A percentile compares a stretch with the other conserved stretches of the same genome.
Evolutionary conservation across 2,797 vertebrate species (phyloP).

Genomic region (Ibycter americanus): DNA sequence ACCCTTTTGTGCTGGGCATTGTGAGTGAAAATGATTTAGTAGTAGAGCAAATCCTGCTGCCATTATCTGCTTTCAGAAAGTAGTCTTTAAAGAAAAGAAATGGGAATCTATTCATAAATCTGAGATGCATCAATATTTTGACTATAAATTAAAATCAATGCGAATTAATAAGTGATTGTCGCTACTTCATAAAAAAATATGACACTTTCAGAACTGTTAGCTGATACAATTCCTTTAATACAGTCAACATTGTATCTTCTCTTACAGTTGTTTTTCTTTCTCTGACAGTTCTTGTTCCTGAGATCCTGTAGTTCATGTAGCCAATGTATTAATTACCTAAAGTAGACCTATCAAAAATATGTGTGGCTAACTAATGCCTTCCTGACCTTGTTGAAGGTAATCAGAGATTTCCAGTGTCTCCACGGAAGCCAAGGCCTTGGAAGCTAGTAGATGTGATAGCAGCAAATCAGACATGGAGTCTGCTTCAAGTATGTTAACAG

Average conservation of each 20-base stretch:
- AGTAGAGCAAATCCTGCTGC: not conserved
- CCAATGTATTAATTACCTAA: not conserved
- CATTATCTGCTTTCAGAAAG: not conserved
- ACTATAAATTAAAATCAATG: not conserved
- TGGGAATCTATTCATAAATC: not conserved
- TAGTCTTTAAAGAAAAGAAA: not conserved
- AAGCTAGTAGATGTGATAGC: not conserved
- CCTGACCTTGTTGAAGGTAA: not conserved
- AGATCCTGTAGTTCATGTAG: not conserved
- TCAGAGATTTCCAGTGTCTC: not conserved
- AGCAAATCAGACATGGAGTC: not conserved
- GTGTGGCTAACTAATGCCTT: not conserved
- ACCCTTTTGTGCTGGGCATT: not conserved
- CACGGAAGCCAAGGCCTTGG: not conserved
- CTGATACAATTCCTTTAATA: not conserved
- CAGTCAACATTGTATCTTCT: not conserved
- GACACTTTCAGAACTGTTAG: not conserved
- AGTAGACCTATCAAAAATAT: not conserved
- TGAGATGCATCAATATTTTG: not conserved
- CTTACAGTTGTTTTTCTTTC: not conserved
- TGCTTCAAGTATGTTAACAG: not conserved
- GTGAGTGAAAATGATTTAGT: not conserved
- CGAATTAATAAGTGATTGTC: not conserved
- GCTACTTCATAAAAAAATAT: not conserved
- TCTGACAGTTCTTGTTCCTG: not conserved